Evolutionary conservation across 2,113 vertebrate species (phyloP).

Genomic region (Apistogramma diplotaenia): DNA sequence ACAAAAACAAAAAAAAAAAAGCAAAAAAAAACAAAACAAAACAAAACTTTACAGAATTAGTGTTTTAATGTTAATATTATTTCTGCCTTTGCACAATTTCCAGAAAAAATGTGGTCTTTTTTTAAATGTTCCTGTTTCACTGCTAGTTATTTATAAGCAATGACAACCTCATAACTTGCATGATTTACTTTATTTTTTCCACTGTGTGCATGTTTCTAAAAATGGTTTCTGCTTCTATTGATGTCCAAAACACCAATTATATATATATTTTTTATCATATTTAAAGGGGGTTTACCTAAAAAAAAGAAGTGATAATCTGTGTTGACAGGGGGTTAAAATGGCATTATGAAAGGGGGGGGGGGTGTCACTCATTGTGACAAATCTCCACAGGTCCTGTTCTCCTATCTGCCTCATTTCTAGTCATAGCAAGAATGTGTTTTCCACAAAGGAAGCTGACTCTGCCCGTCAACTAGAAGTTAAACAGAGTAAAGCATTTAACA

Average conservation of each 20-base stretch:
- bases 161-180: neutral
- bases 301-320: neutral
- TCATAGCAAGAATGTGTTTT: neutral
- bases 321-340: neutral
- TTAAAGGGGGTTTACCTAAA: neutral
- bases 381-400: neutral
- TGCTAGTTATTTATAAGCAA: neutral
- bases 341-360: neutral
- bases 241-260: neutral
- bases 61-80: neutral
- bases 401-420: neutral
- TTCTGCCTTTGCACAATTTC: neutral
- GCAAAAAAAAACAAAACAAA: neutral
- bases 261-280: too few species aligned
- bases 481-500: neutral
- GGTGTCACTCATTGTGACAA: neutral
- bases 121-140: neutral
- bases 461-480: neutral
- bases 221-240: neutral
- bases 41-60: neutral
- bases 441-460: neutral
- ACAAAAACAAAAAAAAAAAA: too few species aligned
- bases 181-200: neutral
- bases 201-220: neutral
- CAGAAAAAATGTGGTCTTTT: neutral